Conservation (phyloP, 2,797 vertebrate species). For the Mallotus villosus region DNA sequence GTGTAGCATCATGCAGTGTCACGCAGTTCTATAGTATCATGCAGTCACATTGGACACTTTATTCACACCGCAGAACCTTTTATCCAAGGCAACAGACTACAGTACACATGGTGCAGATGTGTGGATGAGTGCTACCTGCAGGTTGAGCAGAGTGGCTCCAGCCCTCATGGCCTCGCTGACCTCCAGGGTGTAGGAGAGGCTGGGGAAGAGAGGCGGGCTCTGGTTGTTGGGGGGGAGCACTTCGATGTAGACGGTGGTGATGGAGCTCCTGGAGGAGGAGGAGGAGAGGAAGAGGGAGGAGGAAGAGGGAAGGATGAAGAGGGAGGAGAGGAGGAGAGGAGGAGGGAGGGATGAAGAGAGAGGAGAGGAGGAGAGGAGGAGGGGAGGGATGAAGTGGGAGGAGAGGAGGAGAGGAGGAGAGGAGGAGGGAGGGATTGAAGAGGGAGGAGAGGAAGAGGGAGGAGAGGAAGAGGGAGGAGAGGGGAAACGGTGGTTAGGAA, state of each 20-base stretch:
- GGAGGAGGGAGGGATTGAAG: slow-evolving; percentile 8
- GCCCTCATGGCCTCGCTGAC: slow-evolving; percentile 95
- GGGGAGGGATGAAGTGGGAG: no score
- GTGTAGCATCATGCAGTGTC: no score
- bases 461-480: slow-evolving; percentile 6
- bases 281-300: no score
- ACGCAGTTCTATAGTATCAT: no score
- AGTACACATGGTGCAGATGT: background rate
- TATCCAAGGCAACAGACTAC: no score
- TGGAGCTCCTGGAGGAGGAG: slow-evolving; percentile 82
- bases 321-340: no score
- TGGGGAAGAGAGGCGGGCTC: slow-evolving; percentile 91
- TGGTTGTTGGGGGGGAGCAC: slow-evolving; percentile 98
- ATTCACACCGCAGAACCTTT: no score
- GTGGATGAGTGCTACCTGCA: slow-evolving; percentile 79
- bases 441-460: no score
- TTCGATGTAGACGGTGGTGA: slow-evolving; percentile 97
- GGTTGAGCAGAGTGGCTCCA: slow-evolving; percentile 87
- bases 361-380: no score
- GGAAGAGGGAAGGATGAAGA: no score
- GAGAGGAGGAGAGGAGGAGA: slow-evolving; percentile 23
- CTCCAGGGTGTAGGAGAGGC: slow-evolving; percentile 88
- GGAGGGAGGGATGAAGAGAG: no score
- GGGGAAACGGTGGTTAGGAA: slow-evolving; percentile 19
- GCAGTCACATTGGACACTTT: no score